Conservation (phyloP, 2,888 invertebrate genomes). For the Meganola albula region DNA sequence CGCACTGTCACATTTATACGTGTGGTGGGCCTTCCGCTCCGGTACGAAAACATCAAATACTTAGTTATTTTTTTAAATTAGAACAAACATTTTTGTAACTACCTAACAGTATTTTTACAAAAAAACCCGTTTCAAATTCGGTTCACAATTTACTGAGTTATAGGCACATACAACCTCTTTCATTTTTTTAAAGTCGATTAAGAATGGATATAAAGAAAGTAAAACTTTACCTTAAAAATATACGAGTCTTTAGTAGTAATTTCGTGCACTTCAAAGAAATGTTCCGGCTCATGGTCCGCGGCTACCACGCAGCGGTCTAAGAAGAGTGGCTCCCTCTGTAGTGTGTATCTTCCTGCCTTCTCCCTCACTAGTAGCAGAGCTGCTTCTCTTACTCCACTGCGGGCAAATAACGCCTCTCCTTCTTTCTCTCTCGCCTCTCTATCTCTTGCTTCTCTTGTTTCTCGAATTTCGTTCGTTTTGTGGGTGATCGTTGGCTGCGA, state of each 20-base stretch:
- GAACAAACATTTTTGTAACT: too few species aligned
- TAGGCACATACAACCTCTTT: too few species aligned
- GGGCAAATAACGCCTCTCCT: conserved; percentile 79
- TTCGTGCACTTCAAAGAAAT: conserved; percentile 97
- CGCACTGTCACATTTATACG: too few species aligned
- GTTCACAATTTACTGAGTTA: too few species aligned
- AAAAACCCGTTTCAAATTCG: too few species aligned
- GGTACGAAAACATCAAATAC: too few species aligned
- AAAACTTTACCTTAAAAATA: conserved; percentile 94
- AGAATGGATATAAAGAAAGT: too few species aligned
- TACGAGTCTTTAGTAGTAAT: conserved; percentile 94
- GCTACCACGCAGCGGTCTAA: conserved; percentile 94
- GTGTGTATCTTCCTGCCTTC: conserved; percentile 91
- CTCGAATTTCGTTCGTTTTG: conserved; percentile 80
- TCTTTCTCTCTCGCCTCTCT: conserved; percentile 65
- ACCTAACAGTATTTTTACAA: too few species aligned
- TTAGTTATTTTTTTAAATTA: too few species aligned
- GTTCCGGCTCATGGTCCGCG: conserved; percentile 93
- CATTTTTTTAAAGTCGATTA: too few species aligned
- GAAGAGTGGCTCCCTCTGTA: conserved; percentile 92
- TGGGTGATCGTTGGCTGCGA: conserved; percentile 83
- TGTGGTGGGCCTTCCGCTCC: too few species aligned
- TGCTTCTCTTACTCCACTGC: conserved; percentile 90
- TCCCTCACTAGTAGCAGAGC: conserved; percentile 92
- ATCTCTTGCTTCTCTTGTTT: conserved; percentile 64